Percentiles rank a stretch among this genome's conserved stretches.
Evolutionary conservation across 2,113 vertebrate species (phyloP).

Genomic region (Mormyrus iriodes): DNA sequence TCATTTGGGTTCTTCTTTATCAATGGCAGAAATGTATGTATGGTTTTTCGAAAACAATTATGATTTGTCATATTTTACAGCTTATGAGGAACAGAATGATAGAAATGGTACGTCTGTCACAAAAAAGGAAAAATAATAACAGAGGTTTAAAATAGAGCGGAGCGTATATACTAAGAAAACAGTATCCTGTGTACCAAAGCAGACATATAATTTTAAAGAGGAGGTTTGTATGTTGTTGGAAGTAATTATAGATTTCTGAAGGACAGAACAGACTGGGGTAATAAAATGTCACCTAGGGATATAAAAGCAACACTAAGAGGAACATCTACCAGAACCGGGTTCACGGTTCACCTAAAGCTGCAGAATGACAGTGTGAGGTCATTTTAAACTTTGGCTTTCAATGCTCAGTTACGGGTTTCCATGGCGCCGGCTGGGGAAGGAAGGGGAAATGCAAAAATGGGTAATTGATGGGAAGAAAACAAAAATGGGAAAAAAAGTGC

Average conservation of each 20-base stretch:
- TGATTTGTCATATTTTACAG: neutral
- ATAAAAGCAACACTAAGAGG: constrained; percentile 38
- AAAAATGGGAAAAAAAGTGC: neutral
- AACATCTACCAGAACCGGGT: neutral
- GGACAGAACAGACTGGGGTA: constrained; percentile 60
- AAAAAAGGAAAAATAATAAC: constrained; percentile 67
- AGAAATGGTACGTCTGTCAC: constrained; percentile 50
- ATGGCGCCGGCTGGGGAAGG: neutral
- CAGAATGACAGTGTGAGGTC: neutral
- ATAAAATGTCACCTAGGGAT: constrained; percentile 62
- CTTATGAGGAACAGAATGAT: constrained; percentile 38
- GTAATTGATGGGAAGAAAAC: neutral
- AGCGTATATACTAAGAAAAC: constrained; percentile 61
- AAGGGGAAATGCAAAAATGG: neutral
- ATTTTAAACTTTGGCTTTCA: neutral
- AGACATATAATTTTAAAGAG: constrained; percentile 68
- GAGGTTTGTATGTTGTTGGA: constrained; percentile 53
- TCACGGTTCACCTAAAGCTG: neutral
- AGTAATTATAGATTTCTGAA: constrained; percentile 64
- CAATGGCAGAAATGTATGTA: neutral
- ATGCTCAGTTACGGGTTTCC: neutral
- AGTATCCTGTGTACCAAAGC: constrained; percentile 54
- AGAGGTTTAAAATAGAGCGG: constrained; percentile 63
- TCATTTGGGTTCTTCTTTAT: neutral
- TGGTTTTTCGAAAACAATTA: neutral